Evolutionary conservation across 2,888 invertebrate species (phyloP), one percentile per base, ranked within the genome.

Genomic region (Pollenia griseotomentosa): DNA sequence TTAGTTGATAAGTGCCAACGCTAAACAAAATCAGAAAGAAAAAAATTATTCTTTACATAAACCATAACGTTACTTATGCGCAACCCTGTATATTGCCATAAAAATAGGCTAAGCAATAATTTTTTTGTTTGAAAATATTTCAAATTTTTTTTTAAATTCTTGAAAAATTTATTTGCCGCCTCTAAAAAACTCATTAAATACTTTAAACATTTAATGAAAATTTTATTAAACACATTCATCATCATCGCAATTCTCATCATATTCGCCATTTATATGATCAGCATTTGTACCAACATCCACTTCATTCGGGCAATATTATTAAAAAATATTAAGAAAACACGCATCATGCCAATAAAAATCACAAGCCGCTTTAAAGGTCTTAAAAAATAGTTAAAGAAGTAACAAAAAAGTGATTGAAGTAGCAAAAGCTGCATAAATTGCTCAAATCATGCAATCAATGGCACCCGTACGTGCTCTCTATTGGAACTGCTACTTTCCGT

Each of bases 181-280:
- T 42, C 65, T 71, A 57, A 66, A 59, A 74, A 59, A 44, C 48
- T 16, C 48, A 59, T 75, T 53, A 82, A 75, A 74, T 68, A 82
- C 51, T 53, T 68, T 53, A 83, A 46, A 57, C n/a, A 46, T 68
- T 55, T 61, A 70, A 79, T 68, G 46, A 57, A 66, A 78, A 61
- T 48, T 75, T 63, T 63, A 75, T 51, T 75, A 63, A 79, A 68
- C 11, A 44, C 23, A n/a, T 33, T 33, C 16, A 53, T 80, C 44
- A 53, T 61, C 59, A 59, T 44, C n/a, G 33, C 33, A 33, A 33
- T 33, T 33, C 33, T 74, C 46, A 55, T 12, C 2, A 44, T 55
- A 9, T 10, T 9, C 61, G 19, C 14, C 23, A 23, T 11, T 19
- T 42, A 44, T 10, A 61, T 16, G 42, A n/a, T 42, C n/a, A 70